Evolutionary conservation across 2,888 invertebrate genomes (phyloP), one percentile per base, ranked within the genome.

Genomic region (Erebia ligea): DNA sequence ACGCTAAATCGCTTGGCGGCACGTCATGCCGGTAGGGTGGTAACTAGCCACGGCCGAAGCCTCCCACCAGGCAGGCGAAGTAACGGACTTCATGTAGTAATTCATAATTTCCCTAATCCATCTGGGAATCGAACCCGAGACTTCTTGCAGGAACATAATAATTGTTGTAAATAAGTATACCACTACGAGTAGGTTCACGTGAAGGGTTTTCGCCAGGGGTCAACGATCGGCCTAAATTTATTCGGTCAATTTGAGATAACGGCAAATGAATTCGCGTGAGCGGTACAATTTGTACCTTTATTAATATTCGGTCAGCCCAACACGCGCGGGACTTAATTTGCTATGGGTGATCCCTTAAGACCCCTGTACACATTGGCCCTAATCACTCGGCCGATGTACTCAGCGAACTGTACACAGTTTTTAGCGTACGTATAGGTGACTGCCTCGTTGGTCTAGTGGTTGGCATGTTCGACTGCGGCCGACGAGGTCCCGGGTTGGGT

Each of bases 291-390:
- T 68, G 68, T 58, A 72, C 67, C 75, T 78, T 78, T 81, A 83
- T 83, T 83, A 81, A 81, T 82, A 84, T 83, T 81, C 83, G 76
- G 61, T 67, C 40, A 73, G 76, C 77, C 78, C 80, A 21, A 65
- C 71, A 71, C 68, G 71, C 21, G 59, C 25, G 5, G 48, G n/a
- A 54, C 64, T 68, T 71, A 59, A 68, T 65, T 71, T 40, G 48
- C 6, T 17, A 11, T 19, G 11, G 19, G 42, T 4, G 10, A 19
- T 61, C 61, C 42, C 61, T 59, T 40, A 17, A 40, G 34, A 4
- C 4, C n/a, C 40, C 1, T 42, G n/a, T 42, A 59, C n/a, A 45
- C 45, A 45, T 45, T 45, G 4, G 45, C 45, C 45, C 11, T 13
- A 45, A 11, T 13, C 45, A 11, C 1, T 42, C 42, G 42, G 42